Base-by-base conservation (phyloP, 2,888 invertebrate species). In the Agonopterix arenella region DNA sequence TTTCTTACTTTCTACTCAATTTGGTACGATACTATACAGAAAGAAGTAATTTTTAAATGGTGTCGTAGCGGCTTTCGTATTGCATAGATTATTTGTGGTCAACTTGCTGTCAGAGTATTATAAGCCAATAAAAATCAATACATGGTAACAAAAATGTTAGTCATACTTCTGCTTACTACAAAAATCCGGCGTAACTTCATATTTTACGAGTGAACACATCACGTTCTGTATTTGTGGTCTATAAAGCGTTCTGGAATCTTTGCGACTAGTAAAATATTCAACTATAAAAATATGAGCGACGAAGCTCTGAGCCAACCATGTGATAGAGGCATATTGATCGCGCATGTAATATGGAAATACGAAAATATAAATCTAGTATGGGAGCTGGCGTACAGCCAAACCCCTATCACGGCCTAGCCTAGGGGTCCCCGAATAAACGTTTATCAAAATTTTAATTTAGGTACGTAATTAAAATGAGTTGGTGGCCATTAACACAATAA, bases 301-400 rank as follows among this genome's bases (percentile, higher is more conserved):
- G 52, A 53, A 58, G 55, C 54, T 53, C 28, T 53, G 54, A 45
- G 13, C 10, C 10, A 45, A 8, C n/a, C 40, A 40, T 43, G 13
- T 43, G 11, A 54, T 55, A 52, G 47, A 54, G 51, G 55, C 52
- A 49, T 37, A 60, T 60, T 50, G 54, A 57, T 56, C 57, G 54
- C 47, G 28, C 46, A 47, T 43, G 43, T 42, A 42, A 50, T 70
- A 70, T 75, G 71, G 66, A 70, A 72, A 73, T 74, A 69, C 65
- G 66, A 60, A 40, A 60, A 67, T 69, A 81, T 81, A 78, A 80
- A 83, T 81, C 78, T 73, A 56, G 57, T 75, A 76, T 70, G 61
- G 10, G 7, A 66, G 50, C 72, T 82, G 84, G 84, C 79, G 45
- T 41, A 36, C 47, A 16, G 79, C 84, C 84, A 83, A 70, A 56